phyloP scores from a whole-genome alignment of 2,888 invertebrate genomes.

The Branchellion lobata region DNA sequence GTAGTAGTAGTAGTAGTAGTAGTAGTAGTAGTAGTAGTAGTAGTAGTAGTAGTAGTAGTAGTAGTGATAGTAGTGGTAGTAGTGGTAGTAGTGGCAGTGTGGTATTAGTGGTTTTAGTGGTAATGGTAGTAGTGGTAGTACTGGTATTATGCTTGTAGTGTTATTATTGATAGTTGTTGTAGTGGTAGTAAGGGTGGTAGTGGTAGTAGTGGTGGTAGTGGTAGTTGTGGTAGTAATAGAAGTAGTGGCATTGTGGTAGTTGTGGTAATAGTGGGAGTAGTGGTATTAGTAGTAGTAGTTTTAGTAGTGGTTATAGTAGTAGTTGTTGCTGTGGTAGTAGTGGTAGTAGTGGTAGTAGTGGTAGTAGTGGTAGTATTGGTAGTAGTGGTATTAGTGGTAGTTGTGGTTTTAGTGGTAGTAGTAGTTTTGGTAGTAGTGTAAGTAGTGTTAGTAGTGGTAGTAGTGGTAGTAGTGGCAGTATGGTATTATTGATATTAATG shows the following conservation, averaged over 20 bases:
- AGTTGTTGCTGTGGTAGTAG: too few relatives aligned
- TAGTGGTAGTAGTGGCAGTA: too few relatives aligned
- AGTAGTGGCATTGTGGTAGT: too few relatives aligned
- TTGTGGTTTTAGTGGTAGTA: too few relatives aligned
- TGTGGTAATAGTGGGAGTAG: too few relatives aligned
- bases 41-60: constrained; percentile 28
- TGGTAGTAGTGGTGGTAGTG: constrained; percentile 1
- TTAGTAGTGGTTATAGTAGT: too few relatives aligned
- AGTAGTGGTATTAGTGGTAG: too few relatives aligned
- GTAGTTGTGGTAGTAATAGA: neutral
- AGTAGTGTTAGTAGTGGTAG: too few relatives aligned
- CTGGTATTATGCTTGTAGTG: constrained; percentile 24
- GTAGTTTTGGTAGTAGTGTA: too few relatives aligned
- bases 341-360: too few relatives aligned
- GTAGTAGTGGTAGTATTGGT: too few relatives aligned
- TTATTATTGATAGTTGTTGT: constrained; percentile 9
- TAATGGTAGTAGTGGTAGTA: constrained; percentile 23
- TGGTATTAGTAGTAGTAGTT: neutral
- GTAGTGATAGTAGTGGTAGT: constrained; percentile 1
- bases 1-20: constrained; percentile 26
- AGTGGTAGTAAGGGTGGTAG: constrained; percentile 24
- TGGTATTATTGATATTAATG: too few relatives aligned
- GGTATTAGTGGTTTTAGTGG: constrained; percentile 25
- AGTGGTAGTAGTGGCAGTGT: constrained; percentile 5
- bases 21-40: constrained; percentile 30